phyloP scores from a whole-genome alignment of 2,113 vertebrate genomes.

The Anoplopoma fimbria region DNA sequence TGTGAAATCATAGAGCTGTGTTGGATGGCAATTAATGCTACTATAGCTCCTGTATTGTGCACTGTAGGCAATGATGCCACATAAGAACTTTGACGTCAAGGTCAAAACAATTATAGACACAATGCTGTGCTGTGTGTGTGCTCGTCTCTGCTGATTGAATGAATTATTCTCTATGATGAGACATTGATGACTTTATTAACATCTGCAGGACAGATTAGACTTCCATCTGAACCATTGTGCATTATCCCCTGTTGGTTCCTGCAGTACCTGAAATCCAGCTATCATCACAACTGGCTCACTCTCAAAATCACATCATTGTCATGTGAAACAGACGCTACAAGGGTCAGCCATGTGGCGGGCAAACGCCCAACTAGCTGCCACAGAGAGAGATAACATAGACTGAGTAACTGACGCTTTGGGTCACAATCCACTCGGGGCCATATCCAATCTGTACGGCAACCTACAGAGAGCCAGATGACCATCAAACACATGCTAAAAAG shows the following conservation, averaged over 20 bases:
- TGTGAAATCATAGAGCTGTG: conserved; percentile 41
- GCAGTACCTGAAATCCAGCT: conserved; percentile 20
- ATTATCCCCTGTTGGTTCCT: not conserved
- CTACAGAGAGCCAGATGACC: conserved; percentile 30
- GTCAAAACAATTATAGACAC: conserved; percentile 41
- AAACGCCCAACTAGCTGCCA: conserved; percentile 40
- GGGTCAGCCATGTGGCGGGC: conserved; percentile 38
- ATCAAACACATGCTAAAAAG: conserved; percentile 29
- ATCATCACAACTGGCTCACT: not conserved
- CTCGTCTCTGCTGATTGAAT: conserved; percentile 1
- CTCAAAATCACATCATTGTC: conserved; percentile 34
- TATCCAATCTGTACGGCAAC: conserved; percentile 18
- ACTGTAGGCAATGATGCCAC: conserved; percentile 5
- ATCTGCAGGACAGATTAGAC: conserved; percentile 34
- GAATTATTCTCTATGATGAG: conserved; percentile 43
- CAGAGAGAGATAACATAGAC: conserved; percentile 43
- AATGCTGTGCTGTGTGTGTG: not conserved
- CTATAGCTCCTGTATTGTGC: conserved; percentile 17
- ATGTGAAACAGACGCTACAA: conserved; percentile 42
- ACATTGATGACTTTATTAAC: conserved; percentile 46
- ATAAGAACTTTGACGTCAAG: conserved; percentile 42
- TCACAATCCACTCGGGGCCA: conserved; percentile 32
- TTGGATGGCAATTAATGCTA: conserved; percentile 46
- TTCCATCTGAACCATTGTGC: conserved; percentile 22
- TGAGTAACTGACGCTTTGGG: conserved; percentile 44